Evolutionary conservation across 2,797 vertebrate species (phyloP).

Genomic region (Trematomus bernacchii): DNA sequence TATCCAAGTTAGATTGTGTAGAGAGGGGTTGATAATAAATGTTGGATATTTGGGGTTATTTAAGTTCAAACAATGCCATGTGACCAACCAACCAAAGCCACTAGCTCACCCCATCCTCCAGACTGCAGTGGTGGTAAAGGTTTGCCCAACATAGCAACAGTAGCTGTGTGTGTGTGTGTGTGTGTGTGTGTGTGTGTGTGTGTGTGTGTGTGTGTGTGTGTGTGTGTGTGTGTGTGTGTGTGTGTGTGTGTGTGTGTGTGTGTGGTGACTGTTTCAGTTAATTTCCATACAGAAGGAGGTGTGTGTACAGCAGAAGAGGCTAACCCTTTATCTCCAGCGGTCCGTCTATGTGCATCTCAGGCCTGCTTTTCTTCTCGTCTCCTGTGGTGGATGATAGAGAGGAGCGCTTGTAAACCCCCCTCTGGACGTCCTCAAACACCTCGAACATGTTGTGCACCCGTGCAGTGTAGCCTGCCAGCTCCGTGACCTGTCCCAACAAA

Average conservation of each 20-base stretch:
- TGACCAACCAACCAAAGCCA: background rate
- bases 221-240: background rate
- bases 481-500: conserved; percentile 89
- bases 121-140: conserved; percentile 5
- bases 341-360: conserved; percentile 87
- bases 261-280: too few relatives aligned
- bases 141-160: conserved; percentile 23
- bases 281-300: too few relatives aligned
- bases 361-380: conserved; percentile 82
- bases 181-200: background rate
- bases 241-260: background rate
- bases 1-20: background rate
- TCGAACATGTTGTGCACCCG: conserved; percentile 96
- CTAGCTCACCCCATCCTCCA: background rate
- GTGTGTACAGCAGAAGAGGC: background rate
- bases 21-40: background rate
- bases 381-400: conserved; percentile 74
- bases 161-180: background rate
- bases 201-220: background rate
- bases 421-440: conserved; percentile 96
- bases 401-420: conserved; percentile 93
- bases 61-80: background rate
- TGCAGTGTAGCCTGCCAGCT: conserved; percentile 96
- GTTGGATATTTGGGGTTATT: background rate
- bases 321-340: conserved; percentile 93